These are phyloP conservation scores for Saccostrea cuccullata DNA, from an alignment of 1,140 invertebrate genomes.

Conservation along the genomic window DNA sequence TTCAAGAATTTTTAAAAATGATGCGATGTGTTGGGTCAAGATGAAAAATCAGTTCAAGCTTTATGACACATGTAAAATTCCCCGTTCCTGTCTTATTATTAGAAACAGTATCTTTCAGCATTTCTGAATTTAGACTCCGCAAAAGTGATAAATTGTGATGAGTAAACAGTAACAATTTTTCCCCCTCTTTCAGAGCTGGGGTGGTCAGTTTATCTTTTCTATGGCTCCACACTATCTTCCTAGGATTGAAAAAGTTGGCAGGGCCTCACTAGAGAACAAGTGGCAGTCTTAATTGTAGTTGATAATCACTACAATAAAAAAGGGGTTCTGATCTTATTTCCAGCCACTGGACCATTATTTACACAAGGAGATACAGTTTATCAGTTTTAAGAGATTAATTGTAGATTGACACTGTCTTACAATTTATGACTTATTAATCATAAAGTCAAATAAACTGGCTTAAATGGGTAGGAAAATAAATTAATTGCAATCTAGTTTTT, in stretches of 20 bases:
- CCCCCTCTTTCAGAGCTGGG: background rate
- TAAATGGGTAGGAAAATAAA: background rate
- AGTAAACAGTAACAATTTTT: background rate
- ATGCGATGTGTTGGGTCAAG: background rate
- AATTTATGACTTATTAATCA: background rate
- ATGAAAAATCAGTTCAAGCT: background rate
- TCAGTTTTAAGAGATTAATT: background rate
- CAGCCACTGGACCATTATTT: background rate
- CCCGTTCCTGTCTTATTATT: background rate
- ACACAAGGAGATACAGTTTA: background rate
- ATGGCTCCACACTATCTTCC: conserved; percentile 24
- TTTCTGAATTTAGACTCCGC: conserved; percentile 12
- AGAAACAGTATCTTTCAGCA: background rate
- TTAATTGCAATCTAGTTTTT: too few relatives aligned
- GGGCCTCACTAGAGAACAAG: conserved; percentile 25
- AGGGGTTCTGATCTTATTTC: background rate
- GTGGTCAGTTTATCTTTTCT: conserved; percentile 35
- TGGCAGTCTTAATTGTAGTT: conserved; percentile 28
- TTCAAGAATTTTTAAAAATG: too few relatives aligned
- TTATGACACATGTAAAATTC: background rate
- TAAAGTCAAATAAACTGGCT: background rate
- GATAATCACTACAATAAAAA: conserved; percentile 22
- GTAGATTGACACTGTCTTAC: background rate
- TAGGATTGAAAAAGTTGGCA: conserved; percentile 15
- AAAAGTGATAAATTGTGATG: conserved; percentile 33